Base-by-base conservation (phyloP, 2,797 vertebrate genomes). In the Bradypodion pumilum region DNA sequence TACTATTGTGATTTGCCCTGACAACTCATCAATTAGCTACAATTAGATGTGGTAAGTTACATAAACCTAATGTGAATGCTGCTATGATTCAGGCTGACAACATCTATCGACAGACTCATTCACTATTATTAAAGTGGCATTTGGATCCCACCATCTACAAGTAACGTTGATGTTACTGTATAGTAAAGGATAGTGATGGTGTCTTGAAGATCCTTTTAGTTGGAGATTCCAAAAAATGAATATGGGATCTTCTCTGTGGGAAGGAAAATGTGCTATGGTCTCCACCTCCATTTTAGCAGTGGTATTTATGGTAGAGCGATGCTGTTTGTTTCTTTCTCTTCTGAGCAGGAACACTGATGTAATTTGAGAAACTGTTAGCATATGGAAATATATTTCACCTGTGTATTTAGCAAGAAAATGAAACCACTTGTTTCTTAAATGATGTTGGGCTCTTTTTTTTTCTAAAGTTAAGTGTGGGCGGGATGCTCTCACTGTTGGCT, bases 321-420 rank as follows among this genome's bases (percentile, higher is more conserved):
- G 46, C 21, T 75, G 35, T 37, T 75, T 75, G 52, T 56, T 56
- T 74, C 52, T 25, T 73, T 15, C 15, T 32, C 32, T 59, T 23
- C 74, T 56, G 37, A 63, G 23, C 16, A 78, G 42, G 35, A 59
- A 29, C 49, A 59, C 27, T 37, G 49, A 59, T 42, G 66, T 69
- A 70, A 56, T 80, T 29, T 70, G 49, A 80, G 35, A 80, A 80
- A 80, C 35, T 70, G 35, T 59, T n/a, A 59, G 49, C 46, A 80
- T 70, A 35, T 59, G 49, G 72, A 70, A 60, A 60, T 72, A 81
- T 60, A 13, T 35, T 81, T 35, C 52, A 40, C 69, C 68, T 81
- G 68, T 42, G 37, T 72, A 68, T 44, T 81, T 59, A 72, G 37
- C 37, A 60, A 27, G 52, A 81, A 81, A 79, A 79, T 46, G 21